phyloP scores from a whole-genome alignment of 2,888 invertebrate genomes.

The Pyrocoelia pectoralis region DNA sequence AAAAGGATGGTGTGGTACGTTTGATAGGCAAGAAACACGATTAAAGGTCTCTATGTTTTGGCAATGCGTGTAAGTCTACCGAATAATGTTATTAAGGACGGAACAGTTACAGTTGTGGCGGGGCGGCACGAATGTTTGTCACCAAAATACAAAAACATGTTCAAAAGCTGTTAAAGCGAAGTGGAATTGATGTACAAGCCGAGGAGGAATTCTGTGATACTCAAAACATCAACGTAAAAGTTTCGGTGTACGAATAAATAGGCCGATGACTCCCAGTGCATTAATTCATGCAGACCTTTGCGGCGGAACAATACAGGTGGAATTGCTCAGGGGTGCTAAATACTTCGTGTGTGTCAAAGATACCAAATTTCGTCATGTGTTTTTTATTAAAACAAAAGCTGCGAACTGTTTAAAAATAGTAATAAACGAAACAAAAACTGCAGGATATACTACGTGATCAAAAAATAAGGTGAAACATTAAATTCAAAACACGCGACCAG shows the following conservation, averaged over 20 bases:
- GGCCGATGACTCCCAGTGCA: slow-evolving; percentile 1
- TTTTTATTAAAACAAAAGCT: slow-evolving; percentile 39
- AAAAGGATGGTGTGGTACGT: background rate
- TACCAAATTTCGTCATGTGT: slow-evolving; percentile 40
- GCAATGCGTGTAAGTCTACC: slow-evolving; percentile 6
- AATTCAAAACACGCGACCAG: too few relatives aligned
- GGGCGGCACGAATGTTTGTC: background rate
- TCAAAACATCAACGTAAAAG: background rate
- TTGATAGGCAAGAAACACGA: background rate
- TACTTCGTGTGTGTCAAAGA: slow-evolving; percentile 42
- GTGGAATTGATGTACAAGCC: background rate
- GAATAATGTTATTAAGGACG: background rate
- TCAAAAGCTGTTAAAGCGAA: background rate
- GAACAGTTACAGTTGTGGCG: background rate
- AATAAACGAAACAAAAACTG: background rate
- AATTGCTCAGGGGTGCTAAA: slow-evolving; percentile 38
- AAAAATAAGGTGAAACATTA: too few relatives aligned
- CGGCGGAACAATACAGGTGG: slow-evolving; percentile 2
- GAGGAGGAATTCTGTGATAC: slow-evolving; percentile 4
- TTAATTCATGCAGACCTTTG: slow-evolving; percentile 6
- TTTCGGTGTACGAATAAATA: background rate
- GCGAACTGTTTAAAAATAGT: slow-evolving; percentile 2
- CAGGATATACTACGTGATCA: slow-evolving; percentile 6
- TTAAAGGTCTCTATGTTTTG: background rate
- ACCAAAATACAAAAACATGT: slow-evolving; percentile 2